Conservation (phyloP, 2,113 vertebrate genomes). For the Ascaphus truei region DNA sequence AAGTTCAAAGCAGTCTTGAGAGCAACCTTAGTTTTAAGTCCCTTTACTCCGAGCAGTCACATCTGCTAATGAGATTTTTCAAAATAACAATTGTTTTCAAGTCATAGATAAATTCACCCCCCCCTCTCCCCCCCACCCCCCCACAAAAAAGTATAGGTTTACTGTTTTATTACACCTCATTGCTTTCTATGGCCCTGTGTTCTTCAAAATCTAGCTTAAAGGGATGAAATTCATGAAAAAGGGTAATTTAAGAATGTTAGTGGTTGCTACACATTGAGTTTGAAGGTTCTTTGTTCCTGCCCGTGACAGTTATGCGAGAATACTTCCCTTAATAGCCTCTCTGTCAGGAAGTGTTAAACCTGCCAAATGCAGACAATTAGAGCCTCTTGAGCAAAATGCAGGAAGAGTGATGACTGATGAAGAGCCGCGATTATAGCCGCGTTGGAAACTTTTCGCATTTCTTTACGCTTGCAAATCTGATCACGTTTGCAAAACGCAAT, state of each 20-base stretch:
- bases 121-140: no score
- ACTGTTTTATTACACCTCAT: slow-evolving; percentile 67
- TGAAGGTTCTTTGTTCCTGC: slow-evolving; percentile 77
- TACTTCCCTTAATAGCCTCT: slow-evolving; percentile 85
- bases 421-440: slow-evolving; percentile 59
- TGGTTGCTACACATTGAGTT: slow-evolving; percentile 71
- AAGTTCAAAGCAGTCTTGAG: slow-evolving; percentile 72
- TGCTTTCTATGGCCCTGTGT: slow-evolving; percentile 57
- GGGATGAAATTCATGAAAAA: slow-evolving; percentile 69
- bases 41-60: slow-evolving; percentile 65
- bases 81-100: slow-evolving; percentile 75
- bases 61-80: slow-evolving; percentile 79
- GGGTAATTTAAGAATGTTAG: slow-evolving; percentile 71
- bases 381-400: slow-evolving; percentile 73
- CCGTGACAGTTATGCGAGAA: slow-evolving; percentile 84
- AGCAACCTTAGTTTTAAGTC: slow-evolving; percentile 75
- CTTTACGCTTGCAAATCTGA: slow-evolving; percentile 61
- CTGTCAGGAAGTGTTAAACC: slow-evolving; percentile 90
- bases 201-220: slow-evolving; percentile 66
- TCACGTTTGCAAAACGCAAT: slow-evolving; percentile 58
- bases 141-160: slow-evolving; percentile 48
- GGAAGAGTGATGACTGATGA: slow-evolving; percentile 71
- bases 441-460: slow-evolving; percentile 66
- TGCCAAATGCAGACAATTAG: slow-evolving; percentile 85
- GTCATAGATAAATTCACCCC: slow-evolving; percentile 60